Conservation (phyloP, 1,140 invertebrate genomes). For the Berghia stephanieae region DNA sequence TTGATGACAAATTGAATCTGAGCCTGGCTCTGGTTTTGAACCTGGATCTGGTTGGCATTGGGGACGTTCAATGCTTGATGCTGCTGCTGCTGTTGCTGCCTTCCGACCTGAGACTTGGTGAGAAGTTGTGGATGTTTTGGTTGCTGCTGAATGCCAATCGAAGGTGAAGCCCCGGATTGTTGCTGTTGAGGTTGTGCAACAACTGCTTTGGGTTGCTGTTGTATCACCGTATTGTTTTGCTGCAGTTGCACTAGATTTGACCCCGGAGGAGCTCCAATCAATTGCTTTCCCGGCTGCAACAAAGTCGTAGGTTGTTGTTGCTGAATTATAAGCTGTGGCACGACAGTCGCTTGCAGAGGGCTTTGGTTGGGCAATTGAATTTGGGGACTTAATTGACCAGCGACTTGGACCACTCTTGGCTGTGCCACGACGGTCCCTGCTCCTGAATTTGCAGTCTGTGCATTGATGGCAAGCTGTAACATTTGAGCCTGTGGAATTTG, state of each 20-base stretch:
- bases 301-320: background rate
- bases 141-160: background rate
- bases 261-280: too few relatives aligned
- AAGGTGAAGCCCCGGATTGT: background rate
- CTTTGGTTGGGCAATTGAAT: background rate
- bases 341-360: background rate
- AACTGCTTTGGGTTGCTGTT: background rate
- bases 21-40: background rate
- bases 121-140: background rate
- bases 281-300: background rate
- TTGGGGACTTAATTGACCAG: constrained; percentile 17
- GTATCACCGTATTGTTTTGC: too few relatives aligned
- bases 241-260: too few relatives aligned
- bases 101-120: too few relatives aligned
- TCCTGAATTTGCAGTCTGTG: background rate
- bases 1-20: constrained; percentile 16
- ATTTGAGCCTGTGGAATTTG: background rate
- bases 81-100: background rate
- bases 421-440: background rate
- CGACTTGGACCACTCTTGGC: background rate
- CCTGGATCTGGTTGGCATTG: background rate
- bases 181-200: background rate
- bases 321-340: background rate
- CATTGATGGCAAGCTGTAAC: constrained; percentile 15
- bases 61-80: background rate